These are phyloP conservation scores for Pseudocheirus occidentalis DNA, from an alignment of 2,797 vertebrate species.

Conservation along the genomic window DNA sequence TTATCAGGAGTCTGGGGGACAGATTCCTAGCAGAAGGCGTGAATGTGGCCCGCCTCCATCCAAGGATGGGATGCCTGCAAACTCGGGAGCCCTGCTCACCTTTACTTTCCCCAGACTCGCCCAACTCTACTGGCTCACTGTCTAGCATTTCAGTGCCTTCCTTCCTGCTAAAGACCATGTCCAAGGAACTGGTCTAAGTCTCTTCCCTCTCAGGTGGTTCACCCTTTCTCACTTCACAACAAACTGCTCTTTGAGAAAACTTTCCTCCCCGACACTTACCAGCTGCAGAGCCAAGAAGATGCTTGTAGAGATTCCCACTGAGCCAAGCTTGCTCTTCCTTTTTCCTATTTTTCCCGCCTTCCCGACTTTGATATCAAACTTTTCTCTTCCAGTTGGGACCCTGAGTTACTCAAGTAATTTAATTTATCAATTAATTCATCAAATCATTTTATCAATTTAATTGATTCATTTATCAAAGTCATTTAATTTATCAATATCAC, in stretches of 20 bases:
- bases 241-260: conserved; percentile 90
- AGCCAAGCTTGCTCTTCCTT: conserved; percentile 82
- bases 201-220: conserved; percentile 91
- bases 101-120: conserved; percentile 82
- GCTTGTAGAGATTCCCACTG: conserved; percentile 86
- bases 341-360: conserved; percentile 94
- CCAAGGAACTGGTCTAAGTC: conserved; percentile 94
- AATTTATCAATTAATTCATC: conserved; percentile 85
- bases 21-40: conserved; percentile 90
- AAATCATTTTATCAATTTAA: conserved; percentile 90
- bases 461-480: conserved; percentile 85
- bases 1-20: conserved; percentile 95
- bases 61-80: conserved; percentile 91
- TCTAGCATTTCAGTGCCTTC: conserved; percentile 78
- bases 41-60: conserved; percentile 93
- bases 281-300: conserved; percentile 91
- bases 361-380: conserved; percentile 92
- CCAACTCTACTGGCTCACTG: conserved; percentile 85
- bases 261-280: conserved; percentile 85
- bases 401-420: conserved; percentile 93
- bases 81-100: conserved; percentile 89
- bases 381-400: conserved; percentile 90
- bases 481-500: conserved; percentile 90
- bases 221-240: conserved; percentile 73
- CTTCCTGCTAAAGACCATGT: conserved; percentile 78